Evolutionary conservation across 2,888 invertebrate genomes (phyloP).

Genomic region (Trachelus tabidus): DNA sequence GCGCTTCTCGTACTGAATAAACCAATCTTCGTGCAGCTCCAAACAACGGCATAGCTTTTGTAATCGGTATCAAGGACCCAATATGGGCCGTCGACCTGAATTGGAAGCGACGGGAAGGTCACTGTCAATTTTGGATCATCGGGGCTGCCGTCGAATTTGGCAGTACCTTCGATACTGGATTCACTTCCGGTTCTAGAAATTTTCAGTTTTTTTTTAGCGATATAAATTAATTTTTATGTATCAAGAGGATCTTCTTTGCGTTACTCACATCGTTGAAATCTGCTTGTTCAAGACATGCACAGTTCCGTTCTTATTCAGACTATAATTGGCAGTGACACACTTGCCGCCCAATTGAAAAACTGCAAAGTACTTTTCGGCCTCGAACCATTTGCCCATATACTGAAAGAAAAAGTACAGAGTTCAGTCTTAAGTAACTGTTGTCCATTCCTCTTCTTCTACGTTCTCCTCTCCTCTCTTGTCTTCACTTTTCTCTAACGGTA

Average conservation of each 20-base stretch:
- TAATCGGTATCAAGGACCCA: constrained; percentile 78
- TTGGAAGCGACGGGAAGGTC: constrained; percentile 73
- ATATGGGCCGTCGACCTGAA: constrained; percentile 70
- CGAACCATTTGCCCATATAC: constrained; percentile 85
- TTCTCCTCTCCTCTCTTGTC: background rate
- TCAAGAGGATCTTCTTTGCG: background rate
- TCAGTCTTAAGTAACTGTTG: background rate
- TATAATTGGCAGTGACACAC: constrained; percentile 79
- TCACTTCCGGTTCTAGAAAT: constrained; percentile 69
- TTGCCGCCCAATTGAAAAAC: constrained; percentile 80
- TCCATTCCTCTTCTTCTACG: background rate
- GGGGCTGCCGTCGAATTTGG: constrained; percentile 67
- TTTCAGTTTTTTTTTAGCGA: too few relatives aligned
- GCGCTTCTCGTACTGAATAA: constrained; percentile 64
- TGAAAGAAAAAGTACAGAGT: constrained; percentile 57
- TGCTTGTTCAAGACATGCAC: constrained; percentile 66
- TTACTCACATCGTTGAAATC: constrained; percentile 66
- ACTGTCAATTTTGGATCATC: constrained; percentile 74
- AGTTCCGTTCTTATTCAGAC: constrained; percentile 63
- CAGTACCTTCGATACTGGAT: constrained; percentile 71
- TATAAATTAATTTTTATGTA: too few relatives aligned
- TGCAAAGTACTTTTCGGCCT: constrained; percentile 80
- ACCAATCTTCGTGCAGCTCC: constrained; percentile 72
- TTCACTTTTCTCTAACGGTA: background rate
- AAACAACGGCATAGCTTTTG: constrained; percentile 71